A percentile compares a stretch with the other conserved stretches of the same genome.
Conservation (phyloP, 2,113 vertebrate species). For the Oncorhynchus nerka region DNA sequence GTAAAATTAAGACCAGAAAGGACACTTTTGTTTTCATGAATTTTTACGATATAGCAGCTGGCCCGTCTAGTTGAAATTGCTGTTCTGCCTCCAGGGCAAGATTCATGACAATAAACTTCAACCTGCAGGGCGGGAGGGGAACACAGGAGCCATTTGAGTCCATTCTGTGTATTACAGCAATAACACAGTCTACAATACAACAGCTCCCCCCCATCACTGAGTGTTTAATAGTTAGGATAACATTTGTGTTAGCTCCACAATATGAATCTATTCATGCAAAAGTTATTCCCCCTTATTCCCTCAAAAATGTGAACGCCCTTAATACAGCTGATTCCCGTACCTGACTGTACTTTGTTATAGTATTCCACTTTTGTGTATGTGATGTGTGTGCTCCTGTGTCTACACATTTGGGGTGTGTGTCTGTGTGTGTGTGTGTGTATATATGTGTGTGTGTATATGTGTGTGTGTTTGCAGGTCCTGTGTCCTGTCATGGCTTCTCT, state of each 20-base stretch:
- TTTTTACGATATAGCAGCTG: no score
- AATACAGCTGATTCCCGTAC: background rate
- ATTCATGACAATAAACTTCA: no score
- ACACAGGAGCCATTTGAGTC: constrained; percentile 39
- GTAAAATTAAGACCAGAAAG: background rate
- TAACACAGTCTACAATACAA: constrained; percentile 26
- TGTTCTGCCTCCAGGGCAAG: no score
- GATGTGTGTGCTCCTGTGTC: constrained; percentile 18
- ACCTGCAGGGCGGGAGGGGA: background rate
- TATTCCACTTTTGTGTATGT: constrained; percentile 11
- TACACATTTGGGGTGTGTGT: constrained; percentile 4
- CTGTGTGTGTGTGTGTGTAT: constrained; percentile 11
- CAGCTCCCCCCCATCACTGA: background rate
- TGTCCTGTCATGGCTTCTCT: constrained; percentile 66
- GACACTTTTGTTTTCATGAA: no score
- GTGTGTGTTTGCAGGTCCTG: constrained; percentile 47
- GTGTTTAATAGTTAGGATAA: background rate
- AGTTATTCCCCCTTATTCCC: background rate
- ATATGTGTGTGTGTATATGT: constrained; percentile 13
- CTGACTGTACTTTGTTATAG: constrained; percentile 2
- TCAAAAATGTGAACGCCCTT: background rate
- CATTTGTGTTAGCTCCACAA: background rate
- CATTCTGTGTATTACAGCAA: constrained; percentile 26
- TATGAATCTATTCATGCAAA: background rate
- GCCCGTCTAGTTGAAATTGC: no score